Percentiles rank a stretch among this genome's conserved stretches.
phyloP scores from a whole-genome alignment of 2,113 vertebrate species.

The Ranitomeya variabilis region DNA sequence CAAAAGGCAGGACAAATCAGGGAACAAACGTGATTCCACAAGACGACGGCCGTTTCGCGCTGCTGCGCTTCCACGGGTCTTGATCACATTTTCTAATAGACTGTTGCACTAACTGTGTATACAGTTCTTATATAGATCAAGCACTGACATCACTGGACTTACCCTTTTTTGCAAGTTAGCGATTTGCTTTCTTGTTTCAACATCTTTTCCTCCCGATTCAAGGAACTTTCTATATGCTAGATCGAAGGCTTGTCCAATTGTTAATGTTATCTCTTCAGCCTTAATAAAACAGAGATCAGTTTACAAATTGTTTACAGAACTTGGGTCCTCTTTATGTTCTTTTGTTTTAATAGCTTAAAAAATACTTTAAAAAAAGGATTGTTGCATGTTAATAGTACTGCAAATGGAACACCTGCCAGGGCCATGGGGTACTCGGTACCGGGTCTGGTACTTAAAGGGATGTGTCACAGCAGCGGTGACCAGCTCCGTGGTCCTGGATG shows the following conservation, averaged over 20 bases:
- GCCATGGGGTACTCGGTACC: too few species aligned
- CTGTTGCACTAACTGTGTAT: neutral
- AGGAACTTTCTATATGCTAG: conserved; percentile 98
- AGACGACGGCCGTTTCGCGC: too few species aligned
- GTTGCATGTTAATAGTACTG: neutral
- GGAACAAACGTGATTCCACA: too few species aligned
- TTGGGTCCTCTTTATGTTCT: neutral
- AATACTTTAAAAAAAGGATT: neutral
- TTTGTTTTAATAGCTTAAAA: neutral
- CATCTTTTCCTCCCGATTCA: conserved; percentile 98
- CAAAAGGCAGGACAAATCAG: too few species aligned
- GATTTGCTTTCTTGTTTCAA: conserved; percentile 97
- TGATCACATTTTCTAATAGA: too few species aligned
- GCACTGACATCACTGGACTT: conserved; percentile 62
- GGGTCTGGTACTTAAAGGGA: too few species aligned
- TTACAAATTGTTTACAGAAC: neutral
- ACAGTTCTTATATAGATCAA: neutral
- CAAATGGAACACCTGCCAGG: too few species aligned
- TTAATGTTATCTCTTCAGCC: conserved; percentile 98
- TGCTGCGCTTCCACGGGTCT: too few species aligned
- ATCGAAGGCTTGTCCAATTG: conserved; percentile 98
- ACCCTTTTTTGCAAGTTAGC: conserved; percentile 94
- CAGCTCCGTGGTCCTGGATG: too few species aligned
- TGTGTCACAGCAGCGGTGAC: too few species aligned
- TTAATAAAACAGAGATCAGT: conserved; percentile 60